Evolutionary conservation across 2,888 invertebrate genomes (phyloP).

Genomic region (Leptinotarsa tumamoca): DNA sequence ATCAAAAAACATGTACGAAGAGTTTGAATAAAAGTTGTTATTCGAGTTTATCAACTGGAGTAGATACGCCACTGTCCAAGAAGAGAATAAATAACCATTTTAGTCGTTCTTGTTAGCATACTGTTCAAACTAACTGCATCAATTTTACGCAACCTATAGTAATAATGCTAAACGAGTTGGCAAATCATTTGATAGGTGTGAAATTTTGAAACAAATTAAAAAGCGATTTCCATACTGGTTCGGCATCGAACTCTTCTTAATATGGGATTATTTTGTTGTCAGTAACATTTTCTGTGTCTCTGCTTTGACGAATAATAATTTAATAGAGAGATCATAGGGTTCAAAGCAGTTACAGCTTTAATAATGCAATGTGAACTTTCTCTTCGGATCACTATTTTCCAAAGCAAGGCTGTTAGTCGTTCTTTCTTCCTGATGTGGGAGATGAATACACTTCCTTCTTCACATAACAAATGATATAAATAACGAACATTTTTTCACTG

Average conservation of each 20-base stretch:
- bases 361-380: slow-evolving; percentile 13
- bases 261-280: no score
- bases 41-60: neutral
- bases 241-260: no score
- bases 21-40: neutral
- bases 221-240: no score
- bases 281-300: neutral
- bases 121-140: neutral
- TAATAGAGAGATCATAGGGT: neutral
- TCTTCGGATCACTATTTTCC: neutral
- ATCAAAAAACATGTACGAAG: no score
- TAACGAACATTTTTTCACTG: slow-evolving; percentile 5
- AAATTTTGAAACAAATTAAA: neutral
- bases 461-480: slow-evolving; percentile 12
- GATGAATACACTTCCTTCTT: slow-evolving; percentile 6
- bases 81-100: neutral
- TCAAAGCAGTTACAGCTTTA: neutral
- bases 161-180: neutral
- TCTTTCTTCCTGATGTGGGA: slow-evolving; percentile 20
- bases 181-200: neutral
- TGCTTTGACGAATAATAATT: neutral
- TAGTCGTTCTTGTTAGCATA: neutral
- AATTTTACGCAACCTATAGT: neutral
- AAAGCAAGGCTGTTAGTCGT: neutral
- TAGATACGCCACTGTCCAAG: neutral